Evolutionary conservation across 2,888 invertebrate species (phyloP).

Genomic region (Cristatella mucedo): DNA sequence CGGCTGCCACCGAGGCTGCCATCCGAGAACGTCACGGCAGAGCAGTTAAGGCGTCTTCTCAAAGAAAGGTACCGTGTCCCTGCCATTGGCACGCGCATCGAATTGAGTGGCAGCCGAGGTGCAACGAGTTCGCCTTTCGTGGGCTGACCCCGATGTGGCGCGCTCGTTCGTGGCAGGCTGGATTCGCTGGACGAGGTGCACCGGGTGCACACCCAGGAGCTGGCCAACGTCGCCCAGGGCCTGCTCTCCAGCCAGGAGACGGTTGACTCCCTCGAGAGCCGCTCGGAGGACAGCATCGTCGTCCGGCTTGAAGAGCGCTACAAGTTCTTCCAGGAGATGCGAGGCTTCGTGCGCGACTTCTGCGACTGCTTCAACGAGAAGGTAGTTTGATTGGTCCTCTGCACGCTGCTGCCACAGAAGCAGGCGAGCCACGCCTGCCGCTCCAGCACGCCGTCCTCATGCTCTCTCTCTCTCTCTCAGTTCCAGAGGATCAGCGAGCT

Average conservation of each 20-base stretch:
- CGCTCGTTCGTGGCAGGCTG: slow-evolving; percentile 40
- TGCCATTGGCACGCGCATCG: background rate
- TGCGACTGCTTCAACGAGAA: slow-evolving; percentile 95
- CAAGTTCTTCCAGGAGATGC: slow-evolving; percentile 81
- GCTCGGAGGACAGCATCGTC: slow-evolving; percentile 42
- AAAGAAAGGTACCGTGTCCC: slow-evolving; percentile 4
- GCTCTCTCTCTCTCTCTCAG: slow-evolving; percentile 21
- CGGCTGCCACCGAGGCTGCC: no score
- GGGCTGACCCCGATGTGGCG: no score
- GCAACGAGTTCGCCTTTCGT: no score
- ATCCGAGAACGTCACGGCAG: background rate
- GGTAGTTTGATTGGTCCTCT: slow-evolving; percentile 44
- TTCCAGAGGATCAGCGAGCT: slow-evolving; percentile 53
- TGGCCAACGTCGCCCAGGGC: slow-evolving; percentile 21
- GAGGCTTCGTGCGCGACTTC: slow-evolving; percentile 85
- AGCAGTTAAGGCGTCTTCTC: slow-evolving; percentile 4
- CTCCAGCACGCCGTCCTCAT: no score
- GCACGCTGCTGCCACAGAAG: slow-evolving; percentile 8
- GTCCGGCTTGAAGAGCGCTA: slow-evolving; percentile 63
- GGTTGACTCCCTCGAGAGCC: slow-evolving; percentile 37
- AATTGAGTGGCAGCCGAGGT: no score
- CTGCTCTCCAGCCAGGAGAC: background rate
- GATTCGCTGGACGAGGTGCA: slow-evolving; percentile 47
- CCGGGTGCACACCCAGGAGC: slow-evolving; percentile 44
- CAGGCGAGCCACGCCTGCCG: background rate